Evolutionary conservation across 2,113 vertebrate species (phyloP), one percentile per base, ranked within the genome.

Genomic region (Notarius quadriscutis): DNA sequence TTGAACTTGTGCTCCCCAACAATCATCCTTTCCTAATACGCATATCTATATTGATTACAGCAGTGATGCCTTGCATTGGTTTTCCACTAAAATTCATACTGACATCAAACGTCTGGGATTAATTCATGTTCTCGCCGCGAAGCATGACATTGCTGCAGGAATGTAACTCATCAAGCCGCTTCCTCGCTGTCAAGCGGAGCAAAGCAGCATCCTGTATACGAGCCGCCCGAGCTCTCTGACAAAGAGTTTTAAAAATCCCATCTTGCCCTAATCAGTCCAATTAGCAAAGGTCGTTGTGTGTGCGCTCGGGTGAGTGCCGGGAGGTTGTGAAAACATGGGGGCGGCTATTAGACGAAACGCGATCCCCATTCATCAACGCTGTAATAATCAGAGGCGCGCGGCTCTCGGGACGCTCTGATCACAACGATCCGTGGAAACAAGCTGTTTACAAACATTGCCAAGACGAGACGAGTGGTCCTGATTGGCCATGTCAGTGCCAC

Each of bases 231-330:
- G 91, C 91, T 94, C 93, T 92, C 90, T 91, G 85, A 81, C 67
- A 57, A 88, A 81, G 91, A 86, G 18, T 41, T 86, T 2, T 30
- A 3, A 79, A 96, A 96, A 97, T 97, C 96, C 97, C 97, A 98
- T 97, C 96, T 97, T 97, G 97, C 94, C 97, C 93, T 96, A 96
- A 97, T 97, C 97, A 97, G 94, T 82, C 95, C 95, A 96, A 97
- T 97, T 97, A 97, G 96, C 93, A 92, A 94, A 95, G 97, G 96
- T 97, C 95, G 95, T 92, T 94, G 95, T 95, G 94, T 95, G 94
- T 95, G 95, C 95, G 95, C 95, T 94, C 90, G 94, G 95, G 95
- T 96, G 95, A 97, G 95, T 95, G 91, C 93, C 92, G 94, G 96
- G 96, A 97, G 97, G 96, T 94, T 97, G 96, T 96, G 95, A 96